Conservation (phyloP, 2,888 invertebrate genomes). For the Cinara cedri region DNA sequence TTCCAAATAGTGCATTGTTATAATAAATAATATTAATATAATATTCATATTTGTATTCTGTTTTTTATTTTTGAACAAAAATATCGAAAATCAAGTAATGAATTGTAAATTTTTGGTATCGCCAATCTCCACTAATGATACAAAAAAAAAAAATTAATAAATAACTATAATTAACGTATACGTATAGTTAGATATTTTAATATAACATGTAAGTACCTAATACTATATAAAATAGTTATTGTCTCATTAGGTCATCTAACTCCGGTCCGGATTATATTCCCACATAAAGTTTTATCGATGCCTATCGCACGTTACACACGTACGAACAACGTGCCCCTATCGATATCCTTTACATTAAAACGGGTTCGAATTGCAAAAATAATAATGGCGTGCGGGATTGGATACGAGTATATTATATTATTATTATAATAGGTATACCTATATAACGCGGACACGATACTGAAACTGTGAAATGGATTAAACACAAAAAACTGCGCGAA, state of each 20-base stretch:
- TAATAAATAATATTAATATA: too few species aligned
- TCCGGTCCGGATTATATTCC: slow-evolving; percentile 31
- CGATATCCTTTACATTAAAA: slow-evolving; percentile 16
- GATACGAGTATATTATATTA: slow-evolving; percentile 4
- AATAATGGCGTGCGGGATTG: slow-evolving; percentile 27
- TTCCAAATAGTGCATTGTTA: too few species aligned
- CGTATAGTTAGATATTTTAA: neutral
- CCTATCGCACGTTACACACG: slow-evolving; percentile 25
- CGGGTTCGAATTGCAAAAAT: slow-evolving; percentile 1
- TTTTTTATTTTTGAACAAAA: too few species aligned
- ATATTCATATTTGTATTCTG: too few species aligned
- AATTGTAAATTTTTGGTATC: too few species aligned
- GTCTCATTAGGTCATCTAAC: slow-evolving; percentile 43
- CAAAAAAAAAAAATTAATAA: neutral
- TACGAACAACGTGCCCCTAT: slow-evolving; percentile 26
- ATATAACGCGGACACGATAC: neutral
- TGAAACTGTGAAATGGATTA: too few species aligned
- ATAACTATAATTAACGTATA: neutral
- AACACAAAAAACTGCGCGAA: too few species aligned
- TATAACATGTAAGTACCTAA: neutral
- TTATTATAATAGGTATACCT: neutral
- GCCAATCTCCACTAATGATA: too few species aligned
- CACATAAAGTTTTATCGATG: slow-evolving; percentile 21
- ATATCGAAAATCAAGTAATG: too few species aligned
- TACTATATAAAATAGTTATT: neutral